These are phyloP conservation scores for Herpailurus yagouaroundi DNA, from an alignment of 2,113 vertebrate genomes.

Conservation along the genomic window DNA sequence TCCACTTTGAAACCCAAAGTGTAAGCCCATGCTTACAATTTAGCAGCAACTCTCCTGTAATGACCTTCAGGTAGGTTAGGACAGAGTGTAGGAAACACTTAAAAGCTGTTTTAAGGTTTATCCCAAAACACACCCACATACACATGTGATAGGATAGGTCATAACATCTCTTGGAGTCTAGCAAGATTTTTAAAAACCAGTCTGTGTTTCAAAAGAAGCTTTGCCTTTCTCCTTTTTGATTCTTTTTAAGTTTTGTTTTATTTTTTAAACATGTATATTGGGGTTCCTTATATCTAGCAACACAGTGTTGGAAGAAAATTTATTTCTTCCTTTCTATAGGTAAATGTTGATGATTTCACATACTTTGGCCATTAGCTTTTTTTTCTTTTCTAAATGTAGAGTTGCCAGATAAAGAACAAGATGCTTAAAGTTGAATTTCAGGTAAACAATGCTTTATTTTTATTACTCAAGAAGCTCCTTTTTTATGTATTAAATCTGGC, in stretches of 20 bases:
- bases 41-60: neutral
- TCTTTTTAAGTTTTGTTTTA: constrained; percentile 21
- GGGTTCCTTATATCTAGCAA: neutral
- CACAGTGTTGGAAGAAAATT: neutral
- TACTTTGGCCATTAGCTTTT: neutral
- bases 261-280: neutral
- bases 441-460: neutral
- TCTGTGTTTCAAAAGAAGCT: constrained; percentile 46
- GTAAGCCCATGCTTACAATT: neutral
- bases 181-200: constrained; percentile 23
- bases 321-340: neutral
- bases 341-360: constrained; percentile 8
- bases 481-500: neutral
- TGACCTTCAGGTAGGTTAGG: constrained; percentile 61
- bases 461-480: neutral
- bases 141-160: neutral
- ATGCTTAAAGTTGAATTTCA: constrained; percentile 12
- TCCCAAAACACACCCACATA: constrained; percentile 73
- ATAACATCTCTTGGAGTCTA: constrained; percentile 10
- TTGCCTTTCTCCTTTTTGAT: constrained; percentile 34
- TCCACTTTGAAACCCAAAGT: neutral
- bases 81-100: constrained; percentile 62
- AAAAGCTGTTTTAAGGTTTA: constrained; percentile 68
- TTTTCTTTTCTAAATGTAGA: neutral
- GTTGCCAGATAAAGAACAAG: neutral